Conservation (phyloP, 2,888 invertebrate species). For the Halictus quadricinctus region DNA sequence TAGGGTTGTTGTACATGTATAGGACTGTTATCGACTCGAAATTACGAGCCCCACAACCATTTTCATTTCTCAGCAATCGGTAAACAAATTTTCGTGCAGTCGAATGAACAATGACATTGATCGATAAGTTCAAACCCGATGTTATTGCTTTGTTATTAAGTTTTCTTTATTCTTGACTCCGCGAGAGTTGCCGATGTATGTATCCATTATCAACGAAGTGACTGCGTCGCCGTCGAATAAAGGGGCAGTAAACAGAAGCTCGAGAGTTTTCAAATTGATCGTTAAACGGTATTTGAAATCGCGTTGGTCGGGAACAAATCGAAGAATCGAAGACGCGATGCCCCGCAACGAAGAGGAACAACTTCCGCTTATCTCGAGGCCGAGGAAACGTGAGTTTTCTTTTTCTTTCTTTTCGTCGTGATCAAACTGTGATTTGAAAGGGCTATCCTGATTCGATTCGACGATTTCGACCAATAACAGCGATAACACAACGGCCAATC, state of each 20-base stretch:
- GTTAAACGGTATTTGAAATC: background rate
- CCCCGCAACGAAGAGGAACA: constrained; percentile 26
- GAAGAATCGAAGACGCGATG: constrained; percentile 26
- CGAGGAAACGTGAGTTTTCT: constrained; percentile 53
- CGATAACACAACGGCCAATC: background rate
- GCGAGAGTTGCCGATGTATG: background rate
- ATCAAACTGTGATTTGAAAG: background rate
- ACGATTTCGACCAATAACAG: background rate
- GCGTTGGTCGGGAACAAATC: background rate
- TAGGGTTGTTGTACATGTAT: background rate
- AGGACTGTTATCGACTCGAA: background rate
- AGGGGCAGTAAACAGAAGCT: background rate
- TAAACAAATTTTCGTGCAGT: background rate
- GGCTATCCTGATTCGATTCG: background rate
- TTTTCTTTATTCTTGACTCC: background rate
- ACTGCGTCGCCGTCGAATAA: background rate
- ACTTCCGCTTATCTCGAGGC: constrained; percentile 41
- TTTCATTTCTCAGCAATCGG: background rate
- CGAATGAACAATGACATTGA: background rate
- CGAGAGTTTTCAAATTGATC: background rate
- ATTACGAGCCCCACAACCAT: background rate
- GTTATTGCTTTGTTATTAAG: background rate
- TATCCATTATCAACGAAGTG: constrained; percentile 4
- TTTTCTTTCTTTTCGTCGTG: background rate
- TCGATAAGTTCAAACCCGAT: background rate